phyloP scores from a whole-genome alignment of 2,888 invertebrate genomes.

The Volucella inanis region DNA sequence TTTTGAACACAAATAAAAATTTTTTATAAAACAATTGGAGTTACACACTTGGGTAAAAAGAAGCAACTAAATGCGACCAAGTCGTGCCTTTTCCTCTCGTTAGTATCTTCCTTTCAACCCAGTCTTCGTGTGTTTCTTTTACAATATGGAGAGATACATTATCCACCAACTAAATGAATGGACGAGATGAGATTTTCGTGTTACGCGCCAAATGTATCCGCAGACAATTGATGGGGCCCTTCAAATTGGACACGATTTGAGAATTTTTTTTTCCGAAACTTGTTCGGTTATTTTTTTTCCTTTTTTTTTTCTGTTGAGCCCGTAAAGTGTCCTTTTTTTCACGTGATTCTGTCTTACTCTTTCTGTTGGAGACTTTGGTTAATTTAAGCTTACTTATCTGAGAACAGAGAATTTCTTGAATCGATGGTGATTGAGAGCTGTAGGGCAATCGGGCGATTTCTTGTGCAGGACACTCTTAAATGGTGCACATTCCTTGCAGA shows the following conservation, averaged over 20 bases:
- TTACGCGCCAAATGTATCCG: conserved; percentile 66
- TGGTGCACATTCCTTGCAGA: conserved; percentile 56
- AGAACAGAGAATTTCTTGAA: conserved; percentile 10
- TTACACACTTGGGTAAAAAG: no score
- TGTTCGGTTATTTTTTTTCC: conserved; percentile 2
- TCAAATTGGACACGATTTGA: conserved; percentile 67
- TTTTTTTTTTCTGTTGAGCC: neutral
- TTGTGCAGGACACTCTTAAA: conserved; percentile 60
- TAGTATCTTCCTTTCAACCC: conserved; percentile 15
- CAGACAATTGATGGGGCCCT: conserved; percentile 72
- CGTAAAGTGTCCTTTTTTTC: no score
- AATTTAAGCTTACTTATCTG: conserved; percentile 27
- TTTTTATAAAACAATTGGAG: no score
- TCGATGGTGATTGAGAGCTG: conserved; percentile 73
- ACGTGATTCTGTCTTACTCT: neutral
- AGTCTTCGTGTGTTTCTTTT: neutral
- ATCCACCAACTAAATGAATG: conserved; percentile 38
- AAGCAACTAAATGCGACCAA: no score
- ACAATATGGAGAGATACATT: conserved; percentile 24
- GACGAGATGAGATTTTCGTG: conserved; percentile 66
- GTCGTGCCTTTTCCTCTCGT: neutral
- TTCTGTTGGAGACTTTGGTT: conserved; percentile 29
- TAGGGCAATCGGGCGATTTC: conserved; percentile 72
- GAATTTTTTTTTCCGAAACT: conserved; percentile 4
- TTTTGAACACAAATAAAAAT: no score